These are phyloP conservation scores for Chymomyza caudatula DNA, from an alignment of 2,888 invertebrate genomes.

Conservation along the genomic window DNA sequence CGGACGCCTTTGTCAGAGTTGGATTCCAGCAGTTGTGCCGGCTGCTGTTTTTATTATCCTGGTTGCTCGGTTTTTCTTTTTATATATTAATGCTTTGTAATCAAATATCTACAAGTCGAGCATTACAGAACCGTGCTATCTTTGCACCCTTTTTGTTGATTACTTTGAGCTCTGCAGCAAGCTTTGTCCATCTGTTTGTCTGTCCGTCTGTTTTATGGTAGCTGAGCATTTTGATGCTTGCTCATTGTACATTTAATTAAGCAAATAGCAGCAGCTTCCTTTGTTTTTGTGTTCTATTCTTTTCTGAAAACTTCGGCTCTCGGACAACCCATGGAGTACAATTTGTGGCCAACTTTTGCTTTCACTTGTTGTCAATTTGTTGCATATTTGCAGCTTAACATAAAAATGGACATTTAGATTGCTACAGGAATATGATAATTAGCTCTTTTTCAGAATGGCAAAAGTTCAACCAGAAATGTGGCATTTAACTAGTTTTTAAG, in stretches of 20 bases:
- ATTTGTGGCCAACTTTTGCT: neutral
- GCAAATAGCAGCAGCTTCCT: conserved; percentile 53
- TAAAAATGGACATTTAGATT: too few species aligned
- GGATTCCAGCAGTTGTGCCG: conserved; percentile 27
- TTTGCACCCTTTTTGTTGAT: conserved; percentile 20
- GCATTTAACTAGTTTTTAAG: too few species aligned
- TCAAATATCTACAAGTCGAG: conserved; percentile 42
- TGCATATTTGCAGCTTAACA: neutral
- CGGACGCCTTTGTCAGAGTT: conserved; percentile 12
- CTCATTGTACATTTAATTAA: conserved; percentile 59
- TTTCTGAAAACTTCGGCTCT: neutral
- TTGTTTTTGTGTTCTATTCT: conserved; percentile 13
- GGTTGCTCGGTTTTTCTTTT: conserved; percentile 6
- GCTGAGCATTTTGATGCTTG: conserved; percentile 20
- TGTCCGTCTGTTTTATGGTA: neutral
- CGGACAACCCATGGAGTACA: neutral
- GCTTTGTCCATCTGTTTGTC: neutral
- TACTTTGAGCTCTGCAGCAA: conserved; percentile 4
- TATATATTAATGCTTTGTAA: conserved; percentile 56
- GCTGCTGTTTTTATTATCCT: conserved; percentile 9
- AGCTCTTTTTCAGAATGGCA: too few species aligned
- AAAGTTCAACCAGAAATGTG: too few species aligned
- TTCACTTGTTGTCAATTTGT: neutral
- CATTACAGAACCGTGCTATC: neutral
- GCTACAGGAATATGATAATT: too few species aligned